Evolutionary conservation across 2,113 vertebrate genomes (phyloP).

Genomic region (Malaclemys terrapin): DNA sequence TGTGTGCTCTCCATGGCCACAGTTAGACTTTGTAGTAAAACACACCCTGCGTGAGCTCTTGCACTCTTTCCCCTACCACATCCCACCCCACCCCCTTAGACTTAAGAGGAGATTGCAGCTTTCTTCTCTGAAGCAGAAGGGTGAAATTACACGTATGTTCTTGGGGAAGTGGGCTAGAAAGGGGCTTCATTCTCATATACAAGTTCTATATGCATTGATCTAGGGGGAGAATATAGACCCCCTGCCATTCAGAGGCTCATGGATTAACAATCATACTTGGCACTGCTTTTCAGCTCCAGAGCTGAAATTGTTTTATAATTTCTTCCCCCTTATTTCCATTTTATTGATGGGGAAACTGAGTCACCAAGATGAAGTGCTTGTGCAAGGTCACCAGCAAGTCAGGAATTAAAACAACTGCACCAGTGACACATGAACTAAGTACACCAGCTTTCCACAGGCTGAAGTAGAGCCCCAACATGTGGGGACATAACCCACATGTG

Average conservation of each 20-base stretch:
- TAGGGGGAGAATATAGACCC: background rate
- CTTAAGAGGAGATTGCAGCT: background rate
- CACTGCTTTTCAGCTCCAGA: background rate
- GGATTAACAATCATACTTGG: background rate
- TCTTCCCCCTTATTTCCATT: background rate
- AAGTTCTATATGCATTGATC: background rate
- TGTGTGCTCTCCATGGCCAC: background rate
- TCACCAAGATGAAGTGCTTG: background rate
- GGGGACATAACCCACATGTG: background rate
- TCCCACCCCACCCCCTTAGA: background rate
- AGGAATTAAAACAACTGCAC: background rate
- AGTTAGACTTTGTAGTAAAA: background rate
- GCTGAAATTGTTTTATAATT: background rate
- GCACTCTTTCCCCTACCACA: background rate
- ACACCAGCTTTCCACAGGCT: background rate
- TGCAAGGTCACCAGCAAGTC: background rate
- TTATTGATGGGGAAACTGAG: background rate
- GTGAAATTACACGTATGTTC: no score
- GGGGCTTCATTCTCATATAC: no score
- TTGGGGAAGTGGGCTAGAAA: no score
- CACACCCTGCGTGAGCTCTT: rapidly evolving
- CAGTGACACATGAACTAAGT: background rate
- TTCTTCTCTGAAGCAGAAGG: background rate
- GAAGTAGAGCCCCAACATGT: background rate
- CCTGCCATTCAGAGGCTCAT: background rate